These are phyloP conservation scores for Ernsta delagoae DNA, from an alignment of 2,888 invertebrate species.

Conservation along the genomic window DNA sequence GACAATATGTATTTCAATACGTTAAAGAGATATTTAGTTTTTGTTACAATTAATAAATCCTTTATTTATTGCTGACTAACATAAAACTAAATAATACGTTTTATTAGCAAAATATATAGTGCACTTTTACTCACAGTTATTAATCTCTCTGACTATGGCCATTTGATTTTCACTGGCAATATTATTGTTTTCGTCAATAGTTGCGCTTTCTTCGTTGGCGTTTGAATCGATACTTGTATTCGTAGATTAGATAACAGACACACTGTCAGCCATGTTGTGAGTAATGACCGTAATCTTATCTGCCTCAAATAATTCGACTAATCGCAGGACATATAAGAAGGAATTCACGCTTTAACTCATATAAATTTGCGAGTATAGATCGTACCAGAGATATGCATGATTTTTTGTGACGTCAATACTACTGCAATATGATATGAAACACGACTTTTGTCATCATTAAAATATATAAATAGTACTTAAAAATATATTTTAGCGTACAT, in stretches of 20 bases:
- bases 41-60: no score
- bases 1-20: no score
- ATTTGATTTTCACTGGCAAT: conserved; percentile 47
- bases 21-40: no score
- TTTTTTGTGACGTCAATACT: not conserved
- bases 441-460: no score
- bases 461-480: no score
- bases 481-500: no score
- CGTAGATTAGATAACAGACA: conserved; percentile 66
- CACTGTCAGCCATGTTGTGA: conserved; percentile 56
- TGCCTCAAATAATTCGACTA: conserved; percentile 54
- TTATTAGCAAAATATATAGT: not conserved
- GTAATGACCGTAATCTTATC: conserved; percentile 72
- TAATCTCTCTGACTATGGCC: conserved; percentile 34
- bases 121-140: conserved; percentile 35
- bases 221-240: conserved; percentile 64
- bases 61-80: no score
- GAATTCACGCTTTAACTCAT: not conserved
- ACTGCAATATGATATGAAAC: not conserved
- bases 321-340: conserved; percentile 39
- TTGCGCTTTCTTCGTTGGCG: conserved; percentile 56
- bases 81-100: no score
- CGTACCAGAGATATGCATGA: not conserved
- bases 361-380: not conserved
- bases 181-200: conserved; percentile 52